phyloP scores from a whole-genome alignment of 2,113 vertebrate species.

The Apodemus speciosus region DNA sequence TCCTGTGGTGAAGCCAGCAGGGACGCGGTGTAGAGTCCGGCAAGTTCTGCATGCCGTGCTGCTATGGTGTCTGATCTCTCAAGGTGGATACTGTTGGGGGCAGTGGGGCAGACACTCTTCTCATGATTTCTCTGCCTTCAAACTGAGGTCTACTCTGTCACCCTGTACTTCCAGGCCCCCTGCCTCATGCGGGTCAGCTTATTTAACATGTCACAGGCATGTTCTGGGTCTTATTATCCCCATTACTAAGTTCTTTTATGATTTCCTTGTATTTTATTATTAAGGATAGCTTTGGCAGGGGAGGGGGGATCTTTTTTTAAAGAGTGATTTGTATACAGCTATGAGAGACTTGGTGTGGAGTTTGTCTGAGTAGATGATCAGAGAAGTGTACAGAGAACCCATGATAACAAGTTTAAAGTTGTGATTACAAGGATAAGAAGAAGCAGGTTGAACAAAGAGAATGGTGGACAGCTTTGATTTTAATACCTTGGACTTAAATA shows the following conservation, averaged over 20 bases:
- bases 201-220: conserved; percentile 1
- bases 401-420: background rate
- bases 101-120: background rate
- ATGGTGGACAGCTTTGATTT: background rate
- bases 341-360: background rate
- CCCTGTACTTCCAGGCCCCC: background rate
- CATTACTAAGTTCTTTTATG: background rate
- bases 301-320: background rate
- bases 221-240: background rate
- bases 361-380: background rate
- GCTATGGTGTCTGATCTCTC: background rate
- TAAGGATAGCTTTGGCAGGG: conserved; percentile 7
- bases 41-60: too few species aligned
- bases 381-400: background rate
- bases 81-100: background rate
- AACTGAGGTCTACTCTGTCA: background rate
- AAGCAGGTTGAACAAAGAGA: background rate
- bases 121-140: background rate
- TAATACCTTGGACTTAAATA: background rate
- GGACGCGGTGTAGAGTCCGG: background rate
- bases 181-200: background rate
- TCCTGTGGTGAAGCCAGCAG: conserved; percentile 14
- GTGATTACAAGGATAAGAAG: background rate
- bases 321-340: background rate
- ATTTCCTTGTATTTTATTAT: conserved; percentile 35